Evolutionary conservation across 2,888 invertebrate genomes (phyloP).

Genomic region (Epinotia ramella): DNA sequence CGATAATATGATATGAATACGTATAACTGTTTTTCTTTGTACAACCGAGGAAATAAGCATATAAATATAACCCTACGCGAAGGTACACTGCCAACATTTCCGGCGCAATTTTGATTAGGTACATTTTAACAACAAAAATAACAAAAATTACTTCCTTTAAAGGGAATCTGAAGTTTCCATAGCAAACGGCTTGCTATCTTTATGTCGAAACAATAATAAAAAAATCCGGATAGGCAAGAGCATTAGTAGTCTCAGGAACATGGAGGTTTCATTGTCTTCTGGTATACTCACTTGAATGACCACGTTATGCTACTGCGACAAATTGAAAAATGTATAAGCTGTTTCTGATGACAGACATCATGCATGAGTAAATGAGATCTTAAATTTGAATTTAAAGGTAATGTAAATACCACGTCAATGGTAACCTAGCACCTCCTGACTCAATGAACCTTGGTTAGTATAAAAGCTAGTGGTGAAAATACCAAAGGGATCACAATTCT

Average conservation of each 20-base stretch:
- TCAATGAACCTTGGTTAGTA: constrained; percentile 17
- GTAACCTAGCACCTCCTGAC: neutral
- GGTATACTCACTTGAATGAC: too few relatives aligned
- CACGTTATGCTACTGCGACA: neutral
- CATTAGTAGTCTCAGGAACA: neutral
- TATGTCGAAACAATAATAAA: neutral
- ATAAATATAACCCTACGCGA: neutral
- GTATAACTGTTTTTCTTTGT: too few relatives aligned
- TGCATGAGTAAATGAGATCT: neutral
- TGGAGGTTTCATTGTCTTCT: too few relatives aligned
- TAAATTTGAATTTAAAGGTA: neutral
- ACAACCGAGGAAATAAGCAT: too few relatives aligned
- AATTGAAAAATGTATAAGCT: neutral
- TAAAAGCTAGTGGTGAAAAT: neutral
- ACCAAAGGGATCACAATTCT: constrained; percentile 9
- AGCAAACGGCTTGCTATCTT: neutral
- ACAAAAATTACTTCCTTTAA: too few relatives aligned
- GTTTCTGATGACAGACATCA: neutral
- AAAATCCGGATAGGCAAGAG: neutral
- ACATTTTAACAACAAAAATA: neutral
- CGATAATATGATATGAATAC: neutral
- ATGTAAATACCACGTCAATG: neutral
- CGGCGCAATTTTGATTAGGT: neutral
- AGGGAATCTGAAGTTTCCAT: too few relatives aligned
- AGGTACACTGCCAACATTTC: neutral